Evolutionary conservation across 2,888 invertebrate species (phyloP), one percentile per base, ranked within the genome.

Genomic region (Sarcophaga caerulescens): DNA sequence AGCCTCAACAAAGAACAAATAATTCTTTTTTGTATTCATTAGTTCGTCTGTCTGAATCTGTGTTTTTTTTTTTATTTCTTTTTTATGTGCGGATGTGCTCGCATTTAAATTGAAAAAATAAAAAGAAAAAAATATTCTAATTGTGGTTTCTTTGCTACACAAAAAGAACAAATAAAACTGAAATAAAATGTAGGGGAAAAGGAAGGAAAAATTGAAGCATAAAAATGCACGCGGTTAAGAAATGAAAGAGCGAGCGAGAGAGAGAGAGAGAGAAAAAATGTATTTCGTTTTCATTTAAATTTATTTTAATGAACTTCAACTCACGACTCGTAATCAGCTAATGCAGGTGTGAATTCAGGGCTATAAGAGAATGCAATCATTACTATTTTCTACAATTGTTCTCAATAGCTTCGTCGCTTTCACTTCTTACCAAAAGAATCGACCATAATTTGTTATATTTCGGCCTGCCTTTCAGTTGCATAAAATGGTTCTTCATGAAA

Each of bases 91-190:
- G 86, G 86, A 86, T 86, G 35, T 35, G 86, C 84, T 81, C 86
- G 86, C 81, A 81, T 86, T 86, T 86, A 84, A 86, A 86, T 86
- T 86, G 78, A 77, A 84, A 86, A 60, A 62, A 81, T 83, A 73
- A 62, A 77, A 3, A 35, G 6, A 10, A 35, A 10, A 35, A 66
- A 74, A 23, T 81, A 86, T 74, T 86, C 84, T 84, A 86, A 86
- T 84, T 86, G 81, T 78, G 84, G 60, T 86, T 81, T 74, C 65
- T 73, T 60, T 8, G 5, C 44, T 12, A 44, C 45, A 66, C 4
- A 25, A 35, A 35, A 44, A 19, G 66, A 19, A 66, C 66, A 44
- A 44, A 44, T 19, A 66, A 6, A 66, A 19, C 19, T 19, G 6
- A 23, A 44, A 66, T 14, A 52, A 52, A 17, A 52, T 12, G 17